These are phyloP conservation scores for Patiria pectinifera DNA, from an alignment of 53 echinoderm and acorn worm species.

Conservation along the genomic window DNA sequence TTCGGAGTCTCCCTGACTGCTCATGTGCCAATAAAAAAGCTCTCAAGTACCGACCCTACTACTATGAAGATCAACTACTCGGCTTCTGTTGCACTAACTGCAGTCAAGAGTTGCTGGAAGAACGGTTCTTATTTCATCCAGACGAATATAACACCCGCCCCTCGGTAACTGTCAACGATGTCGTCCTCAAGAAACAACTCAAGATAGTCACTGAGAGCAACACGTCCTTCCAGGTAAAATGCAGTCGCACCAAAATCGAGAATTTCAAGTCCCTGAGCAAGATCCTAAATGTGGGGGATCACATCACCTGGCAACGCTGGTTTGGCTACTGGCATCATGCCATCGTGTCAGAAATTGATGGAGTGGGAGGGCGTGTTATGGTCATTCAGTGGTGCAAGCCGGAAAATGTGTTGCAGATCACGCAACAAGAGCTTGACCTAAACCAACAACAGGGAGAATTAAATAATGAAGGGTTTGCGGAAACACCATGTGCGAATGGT, in stretches of 20 bases:
- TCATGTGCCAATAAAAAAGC: constrained; percentile 6
- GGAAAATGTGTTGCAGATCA: background rate
- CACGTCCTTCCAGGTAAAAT: constrained; percentile 36
- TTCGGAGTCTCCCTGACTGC: background rate
- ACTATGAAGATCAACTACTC: background rate
- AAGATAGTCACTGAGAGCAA: background rate
- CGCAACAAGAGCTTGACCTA: background rate
- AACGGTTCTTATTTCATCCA: background rate
- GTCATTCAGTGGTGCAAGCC: constrained; percentile 54
- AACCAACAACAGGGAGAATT: background rate
- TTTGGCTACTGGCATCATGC: constrained; percentile 50
- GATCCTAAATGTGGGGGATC: too few relatives aligned
- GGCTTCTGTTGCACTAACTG: background rate
- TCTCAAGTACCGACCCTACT: constrained; percentile 12
- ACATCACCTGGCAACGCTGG: constrained; percentile 50
- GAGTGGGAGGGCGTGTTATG: background rate
- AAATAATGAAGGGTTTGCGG: too few relatives aligned
- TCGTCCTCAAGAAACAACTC: too few relatives aligned
- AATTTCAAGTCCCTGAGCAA: too few relatives aligned
- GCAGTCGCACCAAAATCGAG: too few relatives aligned
- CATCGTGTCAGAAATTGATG: background rate
- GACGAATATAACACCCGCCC: too few relatives aligned
- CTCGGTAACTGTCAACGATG: too few relatives aligned
- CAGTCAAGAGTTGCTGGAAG: constrained; percentile 30
- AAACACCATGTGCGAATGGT: too few relatives aligned